Conservation (phyloP, 2,888 invertebrate genomes). For the Erebia epiphron region DNA sequence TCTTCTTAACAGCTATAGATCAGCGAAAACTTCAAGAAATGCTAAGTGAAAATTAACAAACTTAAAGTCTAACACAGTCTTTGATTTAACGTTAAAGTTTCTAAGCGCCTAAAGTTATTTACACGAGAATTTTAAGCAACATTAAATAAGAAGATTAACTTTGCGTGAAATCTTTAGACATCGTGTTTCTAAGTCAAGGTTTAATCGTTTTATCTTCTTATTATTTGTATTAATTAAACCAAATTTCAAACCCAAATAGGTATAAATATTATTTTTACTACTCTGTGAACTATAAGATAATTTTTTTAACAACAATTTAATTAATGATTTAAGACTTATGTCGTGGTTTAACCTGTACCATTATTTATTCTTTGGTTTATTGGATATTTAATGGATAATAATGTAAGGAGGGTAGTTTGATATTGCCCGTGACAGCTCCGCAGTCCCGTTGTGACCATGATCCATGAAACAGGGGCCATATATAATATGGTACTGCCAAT, state of each 20-base stretch:
- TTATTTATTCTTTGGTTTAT: no score
- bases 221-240: not conserved
- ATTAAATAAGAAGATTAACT: conserved; percentile 19
- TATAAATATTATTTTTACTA: no score
- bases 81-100: conserved; percentile 37
- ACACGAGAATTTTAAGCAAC: conserved; percentile 21
- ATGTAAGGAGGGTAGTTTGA: no score
- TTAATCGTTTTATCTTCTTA: not conserved
- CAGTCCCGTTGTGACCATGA: no score
- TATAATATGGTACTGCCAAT: no score
- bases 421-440: no score
- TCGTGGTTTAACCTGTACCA: no score
- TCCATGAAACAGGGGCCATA: no score
- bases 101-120: conserved; percentile 31
- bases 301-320: no score
- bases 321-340: no score
- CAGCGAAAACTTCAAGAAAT: conserved; percentile 22
- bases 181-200: conserved; percentile 4
- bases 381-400: no score
- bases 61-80: conserved; percentile 41
- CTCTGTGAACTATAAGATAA: no score
- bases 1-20: conserved; percentile 6
- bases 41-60: conserved; percentile 26
- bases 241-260: not conserved
- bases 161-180: conserved; percentile 12